Evolutionary conservation across 2,797 vertebrate genomes (phyloP).

Genomic region (Euphonia xanthogaster): DNA sequence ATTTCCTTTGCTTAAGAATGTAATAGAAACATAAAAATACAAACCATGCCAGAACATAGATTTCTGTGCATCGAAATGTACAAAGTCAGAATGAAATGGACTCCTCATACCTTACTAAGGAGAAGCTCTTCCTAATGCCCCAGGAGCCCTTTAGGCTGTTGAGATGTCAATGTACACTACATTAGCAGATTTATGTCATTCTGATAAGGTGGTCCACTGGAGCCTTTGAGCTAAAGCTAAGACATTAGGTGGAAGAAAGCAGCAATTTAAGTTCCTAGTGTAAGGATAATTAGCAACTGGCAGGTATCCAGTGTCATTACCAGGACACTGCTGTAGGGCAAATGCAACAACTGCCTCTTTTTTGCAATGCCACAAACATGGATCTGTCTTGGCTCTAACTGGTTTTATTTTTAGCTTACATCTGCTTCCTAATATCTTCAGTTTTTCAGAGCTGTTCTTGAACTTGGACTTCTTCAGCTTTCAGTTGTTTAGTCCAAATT

Average conservation of each 20-base stretch:
- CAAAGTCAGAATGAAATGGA: background rate
- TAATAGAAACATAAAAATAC: background rate
- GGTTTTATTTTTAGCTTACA: conserved; percentile 2
- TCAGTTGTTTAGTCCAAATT: background rate
- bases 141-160: background rate
- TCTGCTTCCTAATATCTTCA: background rate
- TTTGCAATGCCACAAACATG: background rate
- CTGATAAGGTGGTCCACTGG: background rate
- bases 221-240: background rate
- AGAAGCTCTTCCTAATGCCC: background rate
- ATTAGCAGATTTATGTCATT: background rate
- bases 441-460: background rate
- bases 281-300: conserved; percentile 30
- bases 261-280: background rate
- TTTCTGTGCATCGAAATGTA: background rate
- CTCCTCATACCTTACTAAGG: background rate
- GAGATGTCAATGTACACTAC: background rate
- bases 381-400: background rate
- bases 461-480: background rate
- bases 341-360: background rate
- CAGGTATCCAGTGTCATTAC: background rate
- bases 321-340: background rate
- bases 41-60: background rate
- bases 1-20: background rate
- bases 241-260: background rate